These are phyloP conservation scores for Festucalex cinctus DNA, from an alignment of 2,113 vertebrate genomes.

Conservation along the genomic window DNA sequence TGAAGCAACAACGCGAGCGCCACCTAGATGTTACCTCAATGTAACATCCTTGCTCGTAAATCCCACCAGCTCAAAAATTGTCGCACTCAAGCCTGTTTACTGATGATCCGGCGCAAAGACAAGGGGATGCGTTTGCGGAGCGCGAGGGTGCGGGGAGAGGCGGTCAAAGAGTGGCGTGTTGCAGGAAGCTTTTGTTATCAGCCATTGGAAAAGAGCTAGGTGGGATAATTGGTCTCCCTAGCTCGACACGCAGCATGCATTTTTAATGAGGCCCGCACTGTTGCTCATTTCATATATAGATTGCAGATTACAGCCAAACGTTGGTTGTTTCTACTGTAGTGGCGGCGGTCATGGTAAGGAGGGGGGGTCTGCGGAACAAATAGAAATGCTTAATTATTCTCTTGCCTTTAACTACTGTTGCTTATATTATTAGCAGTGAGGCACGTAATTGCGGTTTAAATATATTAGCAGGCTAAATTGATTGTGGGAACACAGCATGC, in stretches of 20 bases:
- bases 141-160: constrained; percentile 33
- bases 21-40: constrained; percentile 2
- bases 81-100: constrained; percentile 60
- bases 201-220: constrained; percentile 55
- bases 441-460: constrained; percentile 14
- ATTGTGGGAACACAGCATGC: background rate
- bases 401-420: constrained; percentile 18
- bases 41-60: constrained; percentile 52
- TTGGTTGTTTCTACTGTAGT: constrained; percentile 12
- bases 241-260: constrained; percentile 58
- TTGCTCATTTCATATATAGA: constrained; percentile 57
- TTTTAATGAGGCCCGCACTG: constrained; percentile 60
- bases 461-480: constrained; percentile 3
- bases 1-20: constrained; percentile 13
- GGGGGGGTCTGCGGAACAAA: background rate
- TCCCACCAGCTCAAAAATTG: constrained; percentile 59
- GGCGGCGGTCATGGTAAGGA: background rate
- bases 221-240: constrained; percentile 65
- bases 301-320: constrained; percentile 29
- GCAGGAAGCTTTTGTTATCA: constrained; percentile 50
- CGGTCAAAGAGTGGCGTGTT: constrained; percentile 42
- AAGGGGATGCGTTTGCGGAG: constrained; percentile 39
- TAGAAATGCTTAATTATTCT: constrained; percentile 26
- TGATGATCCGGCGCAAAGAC: constrained; percentile 55
- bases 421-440: constrained; percentile 24